Percentiles rank a stretch among this genome's conserved stretches.
phyloP scores from a whole-genome alignment of 2,888 invertebrate genomes.

The Mythimna lalbum region DNA sequence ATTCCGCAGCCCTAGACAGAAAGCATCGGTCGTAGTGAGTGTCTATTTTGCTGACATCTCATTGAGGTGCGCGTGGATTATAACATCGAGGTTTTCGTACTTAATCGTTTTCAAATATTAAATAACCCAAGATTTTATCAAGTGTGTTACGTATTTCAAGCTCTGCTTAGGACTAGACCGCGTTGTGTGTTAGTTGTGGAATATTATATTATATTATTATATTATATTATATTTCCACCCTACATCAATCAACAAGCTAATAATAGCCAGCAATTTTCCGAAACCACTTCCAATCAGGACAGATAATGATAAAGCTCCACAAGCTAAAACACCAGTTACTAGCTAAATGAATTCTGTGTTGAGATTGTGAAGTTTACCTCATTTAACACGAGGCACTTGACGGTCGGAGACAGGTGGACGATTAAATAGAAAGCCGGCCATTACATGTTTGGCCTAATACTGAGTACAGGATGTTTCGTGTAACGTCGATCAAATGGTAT shows the following conservation, averaged over 20 bases:
- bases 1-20: too few relatives aligned
- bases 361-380: slow-evolving; percentile 43
- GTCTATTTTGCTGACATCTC: too few relatives aligned
- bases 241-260: slow-evolving; percentile 8
- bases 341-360: slow-evolving; percentile 42
- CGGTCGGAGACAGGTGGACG: slow-evolving; percentile 49
- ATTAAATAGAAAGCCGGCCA: slow-evolving; percentile 61
- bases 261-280: slow-evolving; percentile 23
- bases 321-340: slow-evolving; percentile 33
- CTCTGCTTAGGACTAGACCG: too few relatives aligned
- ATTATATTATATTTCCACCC: too few relatives aligned
- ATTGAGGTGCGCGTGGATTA: too few relatives aligned
- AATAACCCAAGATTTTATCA: slow-evolving; percentile 1
- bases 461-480: slow-evolving; percentile 39
- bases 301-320: slow-evolving; percentile 20
- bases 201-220: too few relatives aligned
- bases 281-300: slow-evolving; percentile 24
- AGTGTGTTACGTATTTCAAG: slow-evolving; percentile 12
- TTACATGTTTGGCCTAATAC: slow-evolving; percentile 51
- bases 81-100: neutral
- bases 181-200: too few relatives aligned
- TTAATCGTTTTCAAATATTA: neutral
- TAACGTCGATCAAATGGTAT: slow-evolving; percentile 23
- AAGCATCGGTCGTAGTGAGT: too few relatives aligned
- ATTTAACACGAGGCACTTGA: slow-evolving; percentile 42